These are phyloP conservation scores for Salvelinus alpinus DNA, from an alignment of 2,113 vertebrate genomes.

Conservation along the genomic window DNA sequence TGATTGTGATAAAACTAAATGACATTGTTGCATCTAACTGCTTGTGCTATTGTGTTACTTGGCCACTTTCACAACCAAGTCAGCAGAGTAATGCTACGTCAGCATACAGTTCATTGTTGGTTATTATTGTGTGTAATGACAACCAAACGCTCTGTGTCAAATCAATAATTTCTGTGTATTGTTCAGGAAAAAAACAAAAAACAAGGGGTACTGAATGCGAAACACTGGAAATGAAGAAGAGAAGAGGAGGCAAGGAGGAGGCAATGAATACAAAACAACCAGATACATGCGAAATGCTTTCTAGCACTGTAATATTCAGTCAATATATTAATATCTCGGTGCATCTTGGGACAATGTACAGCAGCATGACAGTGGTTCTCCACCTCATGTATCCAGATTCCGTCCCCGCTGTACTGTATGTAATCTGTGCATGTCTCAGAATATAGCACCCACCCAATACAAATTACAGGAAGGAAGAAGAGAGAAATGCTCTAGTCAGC, in stretches of 20 bases:
- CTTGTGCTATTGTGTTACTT: too few relatives aligned
- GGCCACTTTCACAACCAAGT: neutral
- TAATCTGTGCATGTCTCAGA: neutral
- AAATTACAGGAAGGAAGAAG: neutral
- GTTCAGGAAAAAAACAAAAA: neutral
- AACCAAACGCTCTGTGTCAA: neutral
- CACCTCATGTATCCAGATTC: neutral
- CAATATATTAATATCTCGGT: neutral
- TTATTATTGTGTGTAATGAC: neutral
- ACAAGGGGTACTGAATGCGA: neutral
- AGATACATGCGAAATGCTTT: neutral
- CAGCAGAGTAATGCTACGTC: neutral
- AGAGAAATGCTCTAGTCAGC: neutral
- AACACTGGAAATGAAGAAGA: neutral
- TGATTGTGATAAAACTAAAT: neutral
- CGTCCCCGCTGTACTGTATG: neutral
- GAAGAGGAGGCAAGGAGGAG: too few relatives aligned
- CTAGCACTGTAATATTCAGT: too few relatives aligned
- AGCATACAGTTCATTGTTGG: neutral
- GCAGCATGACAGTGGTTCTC: neutral
- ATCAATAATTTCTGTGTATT: neutral
- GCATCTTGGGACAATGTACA: neutral
- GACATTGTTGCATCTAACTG: neutral
- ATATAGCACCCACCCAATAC: conserved; percentile 1
- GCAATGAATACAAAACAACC: neutral